Percentiles rank a stretch among this genome's conserved stretches.
These are phyloP conservation scores for Pristionchus entomophagus DNA, from an alignment of 2,888 invertebrate genomes.

Conservation along the genomic window DNA sequence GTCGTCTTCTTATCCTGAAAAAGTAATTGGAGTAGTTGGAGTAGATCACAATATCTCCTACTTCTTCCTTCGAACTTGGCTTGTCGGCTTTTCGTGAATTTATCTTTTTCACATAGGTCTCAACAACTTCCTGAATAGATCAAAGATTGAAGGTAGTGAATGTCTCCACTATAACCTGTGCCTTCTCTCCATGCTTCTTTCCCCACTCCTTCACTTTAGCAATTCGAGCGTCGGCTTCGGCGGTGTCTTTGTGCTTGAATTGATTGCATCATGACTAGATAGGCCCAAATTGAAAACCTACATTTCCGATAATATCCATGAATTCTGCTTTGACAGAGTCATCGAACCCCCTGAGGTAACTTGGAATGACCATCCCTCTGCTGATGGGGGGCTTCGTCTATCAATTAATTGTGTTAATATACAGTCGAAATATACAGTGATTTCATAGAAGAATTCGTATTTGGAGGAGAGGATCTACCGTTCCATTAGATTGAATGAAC, in stretches of 20 bases:
- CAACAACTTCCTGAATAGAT: not conserved
- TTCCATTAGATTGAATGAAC: no score
- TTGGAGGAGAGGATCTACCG: no score
- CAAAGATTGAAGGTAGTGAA: not conserved
- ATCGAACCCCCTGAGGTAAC: not conserved
- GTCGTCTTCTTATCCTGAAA: not conserved
- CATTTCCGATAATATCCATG: not conserved
- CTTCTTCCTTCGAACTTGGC: not conserved
- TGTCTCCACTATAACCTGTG: not conserved
- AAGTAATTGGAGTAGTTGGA: not conserved
- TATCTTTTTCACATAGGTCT: not conserved
- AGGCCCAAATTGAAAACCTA: not conserved
- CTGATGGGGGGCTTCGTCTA: not conserved
- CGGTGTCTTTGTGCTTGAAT: not conserved
- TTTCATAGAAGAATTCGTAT: no score
- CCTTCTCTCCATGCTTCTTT: constrained; percentile 16
- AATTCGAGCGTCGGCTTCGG: not conserved
- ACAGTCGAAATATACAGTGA: no score
- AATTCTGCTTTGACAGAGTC: not conserved
- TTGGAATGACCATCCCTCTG: not conserved
- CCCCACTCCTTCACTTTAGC: not conserved
- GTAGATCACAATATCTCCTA: not conserved
- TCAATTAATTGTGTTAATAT: no score
- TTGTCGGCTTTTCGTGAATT: not conserved
- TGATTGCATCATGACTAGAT: not conserved